A percentile compares a stretch with the other conserved stretches of the same genome.
phyloP scores from a whole-genome alignment of 2,113 vertebrate species.

The Glareola pratincola region DNA sequence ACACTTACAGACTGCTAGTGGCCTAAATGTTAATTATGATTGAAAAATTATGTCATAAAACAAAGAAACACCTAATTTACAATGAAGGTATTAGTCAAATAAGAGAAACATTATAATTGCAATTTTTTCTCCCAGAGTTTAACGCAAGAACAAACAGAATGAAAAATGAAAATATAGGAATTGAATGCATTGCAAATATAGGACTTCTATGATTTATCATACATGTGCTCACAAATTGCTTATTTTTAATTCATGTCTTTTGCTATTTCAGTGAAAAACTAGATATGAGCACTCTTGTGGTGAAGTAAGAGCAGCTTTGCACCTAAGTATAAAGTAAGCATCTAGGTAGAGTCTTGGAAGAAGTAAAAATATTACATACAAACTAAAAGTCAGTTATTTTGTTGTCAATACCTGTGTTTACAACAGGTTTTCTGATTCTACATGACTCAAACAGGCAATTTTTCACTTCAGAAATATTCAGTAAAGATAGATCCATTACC shows the following conservation, averaged over 20 bases:
- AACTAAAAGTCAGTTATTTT: not conserved
- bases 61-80: not conserved
- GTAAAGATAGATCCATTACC: not conserved
- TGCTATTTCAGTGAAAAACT: not conserved
- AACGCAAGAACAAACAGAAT: not conserved
- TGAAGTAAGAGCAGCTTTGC: not conserved
- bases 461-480: not conserved
- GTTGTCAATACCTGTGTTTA: not conserved
- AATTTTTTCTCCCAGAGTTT: not conserved
- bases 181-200: not conserved
- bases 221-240: not conserved
- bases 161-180: not conserved
- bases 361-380: not conserved
- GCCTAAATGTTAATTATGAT: not conserved
- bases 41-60: not conserved
- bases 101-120: not conserved
- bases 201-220: not conserved
- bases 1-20: not conserved
- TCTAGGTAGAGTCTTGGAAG: not conserved
- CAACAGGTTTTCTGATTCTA: not conserved
- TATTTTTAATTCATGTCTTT: not conserved
- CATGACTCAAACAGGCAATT: not conserved
- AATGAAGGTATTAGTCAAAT: not conserved
- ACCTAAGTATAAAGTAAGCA: not conserved
- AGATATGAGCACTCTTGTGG: not conserved